Evolutionary conservation across 2,797 vertebrate genomes (phyloP), one percentile per base, ranked within the genome.

Genomic region (Diceros bicornis): DNA sequence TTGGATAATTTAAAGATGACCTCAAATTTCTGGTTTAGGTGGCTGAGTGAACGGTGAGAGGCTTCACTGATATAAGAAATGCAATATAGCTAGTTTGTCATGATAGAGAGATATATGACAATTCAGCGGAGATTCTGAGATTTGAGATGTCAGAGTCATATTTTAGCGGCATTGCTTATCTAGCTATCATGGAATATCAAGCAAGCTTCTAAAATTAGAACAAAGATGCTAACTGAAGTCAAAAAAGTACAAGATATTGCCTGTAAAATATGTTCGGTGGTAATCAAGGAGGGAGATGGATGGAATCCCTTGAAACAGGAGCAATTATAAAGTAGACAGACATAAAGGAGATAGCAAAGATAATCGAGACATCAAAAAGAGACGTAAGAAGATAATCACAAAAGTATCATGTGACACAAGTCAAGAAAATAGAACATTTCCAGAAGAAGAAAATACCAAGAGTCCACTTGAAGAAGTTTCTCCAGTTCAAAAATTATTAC

Each of bases 181-280:
- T 82, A 68, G 27, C 59, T 62, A 10, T 69, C 25, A 94, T 34
- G 10, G 72, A 94, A 55, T 94, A 91, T 34, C 52, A 68, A 61
- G 72, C 23, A 91, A 61, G 37, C 57, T 74, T 82, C 82, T 55
- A 37, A 85, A 91, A 75, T 71, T 69, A 92, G 18, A 87, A 59
- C 29, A 62, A 57, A 77, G 41, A 77, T 92, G 34, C 7, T 62
- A 64, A 69, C 6, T 88, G 29, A 77, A 94, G 32, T 77, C 16
- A 81, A 52, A 75, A 52, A 62, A 83, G 32, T 74, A 52, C 2
- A 29, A 66, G 29, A 0, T 86, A 68, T 81, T 94, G n/a, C 32
- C 27, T 81, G 0, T 52, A 59, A 94, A 86, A 66, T 81, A 57
- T 44, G 5, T 78, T 62, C 44, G 27, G 29, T 82, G 23, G 12